Base-by-base conservation (phyloP, 2,888 invertebrate species). In the Abscondita cerata region DNA sequence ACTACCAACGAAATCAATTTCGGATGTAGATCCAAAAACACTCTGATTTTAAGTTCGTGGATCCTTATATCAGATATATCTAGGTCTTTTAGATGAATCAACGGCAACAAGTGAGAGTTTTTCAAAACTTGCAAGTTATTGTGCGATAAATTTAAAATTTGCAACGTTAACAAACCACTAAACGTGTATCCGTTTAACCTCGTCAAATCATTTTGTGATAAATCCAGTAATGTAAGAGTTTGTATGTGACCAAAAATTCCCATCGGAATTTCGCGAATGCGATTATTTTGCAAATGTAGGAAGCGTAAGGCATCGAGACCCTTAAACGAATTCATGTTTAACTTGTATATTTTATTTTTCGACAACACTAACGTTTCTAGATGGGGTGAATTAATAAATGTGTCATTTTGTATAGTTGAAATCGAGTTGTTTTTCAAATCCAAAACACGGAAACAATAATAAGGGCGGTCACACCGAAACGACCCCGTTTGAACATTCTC, bases 341-440 rank as follows among this genome's bases (percentile, higher is more conserved):
- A 18, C 16, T 51, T 13, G 1, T 36, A 41, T 13, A 62, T 62
- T 9, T 19, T n/a, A 31, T 62, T 62, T 13, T 16, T 34, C 25
- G 52, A 48, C 8, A 62, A 25, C 2, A 6, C n/a, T 41, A 62
- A 50, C 31, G 5, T 12, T 16, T 6, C 20, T 5, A 62, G 15
- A 8, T 20, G 36, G 1, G 11, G 48, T 18, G 44, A 25, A 15
- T 44, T 12, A 1, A 34, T 25, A 50, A 62, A 62, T 20, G 58
- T 62, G 11, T 50, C 36, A 20, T 62, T 57, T 52, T 53, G 41
- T 13, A 62, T 58, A 8, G 20, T 15, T 3, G 50, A 53, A 5
- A 62, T 19, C 36, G 16, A 46, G 36, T 63, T 63, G 0, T 33
- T 33, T 5, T 46, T 13, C 18, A 62, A 15, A 38, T 40, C 12